phyloP scores from a whole-genome alignment of 2,113 vertebrate genomes.

The Seriola aureovittata region DNA sequence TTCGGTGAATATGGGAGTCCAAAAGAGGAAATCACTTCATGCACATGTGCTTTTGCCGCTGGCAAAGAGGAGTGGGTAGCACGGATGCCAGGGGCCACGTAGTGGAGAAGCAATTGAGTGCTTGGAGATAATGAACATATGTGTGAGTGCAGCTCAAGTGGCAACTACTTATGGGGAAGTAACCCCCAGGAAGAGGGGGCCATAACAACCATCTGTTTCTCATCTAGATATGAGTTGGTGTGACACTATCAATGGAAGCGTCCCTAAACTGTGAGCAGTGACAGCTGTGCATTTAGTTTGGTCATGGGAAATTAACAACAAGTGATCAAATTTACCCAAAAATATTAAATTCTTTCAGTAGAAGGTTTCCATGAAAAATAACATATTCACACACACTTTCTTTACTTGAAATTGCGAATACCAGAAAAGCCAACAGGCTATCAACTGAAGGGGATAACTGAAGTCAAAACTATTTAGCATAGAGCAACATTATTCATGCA shows the following conservation, averaged over 20 bases:
- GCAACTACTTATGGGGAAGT: slow-evolving; percentile 53
- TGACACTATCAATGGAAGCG: slow-evolving; percentile 43
- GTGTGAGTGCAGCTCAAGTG: slow-evolving; percentile 65
- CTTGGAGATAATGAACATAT: slow-evolving; percentile 74
- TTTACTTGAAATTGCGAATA: neutral
- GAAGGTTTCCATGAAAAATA: neutral
- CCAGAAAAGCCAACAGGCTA: neutral
- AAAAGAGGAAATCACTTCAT: slow-evolving; percentile 5
- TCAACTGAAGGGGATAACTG: neutral
- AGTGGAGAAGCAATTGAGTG: slow-evolving; percentile 53
- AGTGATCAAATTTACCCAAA: neutral
- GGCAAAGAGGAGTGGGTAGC: slow-evolving; percentile 19
- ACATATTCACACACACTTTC: too few species aligned
- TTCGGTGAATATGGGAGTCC: slow-evolving; percentile 9
- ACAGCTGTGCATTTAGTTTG: slow-evolving; percentile 43
- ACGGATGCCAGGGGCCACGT: slow-evolving; percentile 50
- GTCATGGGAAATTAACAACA: slow-evolving; percentile 7
- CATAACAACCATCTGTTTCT: slow-evolving; percentile 67
- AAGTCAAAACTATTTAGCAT: neutral
- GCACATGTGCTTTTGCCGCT: slow-evolving; percentile 50
- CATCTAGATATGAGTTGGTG: slow-evolving; percentile 48
- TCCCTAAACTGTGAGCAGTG: slow-evolving; percentile 15
- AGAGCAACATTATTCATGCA: neutral
- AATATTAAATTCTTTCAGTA: neutral
- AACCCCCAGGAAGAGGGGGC: slow-evolving; percentile 54